phyloP scores from a whole-genome alignment of 1,140 invertebrate genomes.

The Octopus bimaculoides region DNA sequence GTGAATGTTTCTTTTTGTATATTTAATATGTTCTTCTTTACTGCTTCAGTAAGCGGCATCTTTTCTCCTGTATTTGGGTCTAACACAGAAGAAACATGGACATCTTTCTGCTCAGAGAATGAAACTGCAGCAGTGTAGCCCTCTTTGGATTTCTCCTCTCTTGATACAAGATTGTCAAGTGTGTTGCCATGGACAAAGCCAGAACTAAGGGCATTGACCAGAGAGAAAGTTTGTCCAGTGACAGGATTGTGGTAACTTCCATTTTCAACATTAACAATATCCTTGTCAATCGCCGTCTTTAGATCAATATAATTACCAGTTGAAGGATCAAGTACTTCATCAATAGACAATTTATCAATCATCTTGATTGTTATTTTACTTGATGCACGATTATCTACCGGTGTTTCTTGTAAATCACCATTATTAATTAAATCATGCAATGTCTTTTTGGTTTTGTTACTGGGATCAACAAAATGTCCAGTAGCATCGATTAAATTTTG shows the following conservation, averaged over 20 bases:
- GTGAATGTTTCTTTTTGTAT: slow-evolving; percentile 58
- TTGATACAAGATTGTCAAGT: slow-evolving; percentile 19
- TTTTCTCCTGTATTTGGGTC: slow-evolving; percentile 37
- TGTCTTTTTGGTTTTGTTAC: slow-evolving; percentile 64
- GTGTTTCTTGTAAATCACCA: slow-evolving; percentile 67
- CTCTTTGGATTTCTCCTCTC: slow-evolving; percentile 13
- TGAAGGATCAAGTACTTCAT: slow-evolving; percentile 42
- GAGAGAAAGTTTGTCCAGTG: slow-evolving; percentile 60
- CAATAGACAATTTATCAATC: slow-evolving; percentile 19
- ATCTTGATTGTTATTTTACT: slow-evolving; percentile 9
- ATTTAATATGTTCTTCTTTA: slow-evolving; percentile 48
- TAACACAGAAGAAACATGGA: slow-evolving; percentile 8
- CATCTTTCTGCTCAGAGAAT: slow-evolving; percentile 6
- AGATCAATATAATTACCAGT: slow-evolving; percentile 72
- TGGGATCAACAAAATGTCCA: slow-evolving; percentile 64
- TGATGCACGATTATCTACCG: slow-evolving; percentile 35
- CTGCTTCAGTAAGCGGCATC: slow-evolving; percentile 73
- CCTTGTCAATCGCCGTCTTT: slow-evolving; percentile 78
- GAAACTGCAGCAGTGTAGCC: neutral
- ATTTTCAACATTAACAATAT: slow-evolving; percentile 52
- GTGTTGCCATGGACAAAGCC: slow-evolving; percentile 62
- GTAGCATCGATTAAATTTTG: slow-evolving; percentile 51
- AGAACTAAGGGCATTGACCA: slow-evolving; percentile 67
- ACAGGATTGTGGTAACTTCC: slow-evolving; percentile 46
- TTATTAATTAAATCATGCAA: slow-evolving; percentile 71